Percentiles rank a stretch among this genome's conserved stretches.
These are phyloP conservation scores for Opisthocomus hoazin DNA, from an alignment of 2,113 vertebrate genomes.

Conservation along the genomic window DNA sequence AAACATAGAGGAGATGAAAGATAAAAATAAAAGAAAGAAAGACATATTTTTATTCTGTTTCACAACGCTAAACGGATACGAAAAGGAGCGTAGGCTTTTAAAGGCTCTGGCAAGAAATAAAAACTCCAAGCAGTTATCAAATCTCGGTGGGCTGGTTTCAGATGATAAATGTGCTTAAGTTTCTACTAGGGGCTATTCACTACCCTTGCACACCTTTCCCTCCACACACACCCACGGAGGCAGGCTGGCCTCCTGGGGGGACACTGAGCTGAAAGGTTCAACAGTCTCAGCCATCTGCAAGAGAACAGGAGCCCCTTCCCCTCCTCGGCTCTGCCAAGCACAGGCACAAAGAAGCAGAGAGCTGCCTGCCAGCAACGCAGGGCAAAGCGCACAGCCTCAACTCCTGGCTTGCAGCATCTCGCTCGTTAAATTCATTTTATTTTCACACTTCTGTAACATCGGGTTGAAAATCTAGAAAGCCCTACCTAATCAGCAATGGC, in stretches of 20 bases:
- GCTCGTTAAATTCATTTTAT: background rate
- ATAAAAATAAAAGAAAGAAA: background rate
- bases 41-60: background rate
- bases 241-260: background rate
- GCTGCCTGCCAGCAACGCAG: conserved; percentile 8
- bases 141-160: background rate
- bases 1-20: background rate
- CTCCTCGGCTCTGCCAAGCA: conserved; percentile 21
- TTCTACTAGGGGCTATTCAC: background rate
- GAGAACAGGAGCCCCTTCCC: conserved; percentile 22
- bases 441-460: background rate
- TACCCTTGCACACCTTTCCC: background rate
- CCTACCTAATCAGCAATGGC: background rate
- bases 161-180: background rate
- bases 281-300: background rate
- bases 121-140: background rate
- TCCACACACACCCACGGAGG: background rate
- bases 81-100: background rate
- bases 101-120: background rate
- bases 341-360: background rate
- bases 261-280: conserved; percentile 19
- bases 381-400: conserved; percentile 43
- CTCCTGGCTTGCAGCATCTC: conserved; percentile 8
- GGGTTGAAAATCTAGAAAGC: background rate
- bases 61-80: background rate